Conservation (phyloP, 2,888 invertebrate species). For the Tipula unca region DNA sequence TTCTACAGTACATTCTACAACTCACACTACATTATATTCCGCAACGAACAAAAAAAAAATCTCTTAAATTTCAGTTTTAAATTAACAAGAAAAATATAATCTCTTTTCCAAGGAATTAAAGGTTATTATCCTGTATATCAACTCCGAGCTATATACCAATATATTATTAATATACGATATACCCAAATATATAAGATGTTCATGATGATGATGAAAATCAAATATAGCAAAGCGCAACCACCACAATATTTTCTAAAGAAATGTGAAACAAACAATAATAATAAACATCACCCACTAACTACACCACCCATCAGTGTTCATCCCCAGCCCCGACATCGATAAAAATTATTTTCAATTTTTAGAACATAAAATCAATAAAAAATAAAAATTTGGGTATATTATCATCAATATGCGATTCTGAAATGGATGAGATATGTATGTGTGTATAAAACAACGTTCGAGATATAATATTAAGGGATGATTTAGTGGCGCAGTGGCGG, state of each 20-base stretch:
- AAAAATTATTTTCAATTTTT: neutral
- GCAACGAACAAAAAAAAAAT: neutral
- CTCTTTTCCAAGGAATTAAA: neutral
- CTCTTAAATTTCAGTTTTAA: neutral
- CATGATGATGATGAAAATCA: neutral
- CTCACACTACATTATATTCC: no score
- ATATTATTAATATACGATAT: no score
- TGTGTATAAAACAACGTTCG: neutral
- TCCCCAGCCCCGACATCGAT: neutral
- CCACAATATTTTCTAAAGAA: neutral
- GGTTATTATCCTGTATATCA: neutral
- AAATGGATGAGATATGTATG: neutral
- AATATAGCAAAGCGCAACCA: neutral
- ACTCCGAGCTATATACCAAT: neutral
- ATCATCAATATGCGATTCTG: neutral
- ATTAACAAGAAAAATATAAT: neutral
- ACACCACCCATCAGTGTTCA: neutral
- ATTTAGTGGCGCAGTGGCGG: neutral
- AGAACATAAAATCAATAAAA: neutral
- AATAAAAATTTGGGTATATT: neutral
- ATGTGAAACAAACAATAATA: neutral
- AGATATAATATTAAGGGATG: neutral
- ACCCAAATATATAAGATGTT: neutral
- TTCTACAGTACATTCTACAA: no score
- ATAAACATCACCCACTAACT: neutral